Conservation (phyloP, 2,113 vertebrate genomes). For the Gavia stellata region DNA sequence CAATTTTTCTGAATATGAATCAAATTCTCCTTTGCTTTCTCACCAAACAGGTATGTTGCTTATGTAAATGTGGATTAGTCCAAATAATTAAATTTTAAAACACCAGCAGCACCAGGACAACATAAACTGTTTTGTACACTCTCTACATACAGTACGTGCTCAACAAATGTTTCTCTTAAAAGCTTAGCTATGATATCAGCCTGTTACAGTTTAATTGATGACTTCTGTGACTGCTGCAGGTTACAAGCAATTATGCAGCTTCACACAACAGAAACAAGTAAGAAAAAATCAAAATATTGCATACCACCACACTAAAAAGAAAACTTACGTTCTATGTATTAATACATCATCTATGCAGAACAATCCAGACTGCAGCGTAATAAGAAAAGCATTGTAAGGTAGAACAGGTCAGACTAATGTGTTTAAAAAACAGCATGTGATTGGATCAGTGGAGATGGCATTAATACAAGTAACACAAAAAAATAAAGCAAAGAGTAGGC, state of each 20-base stretch:
- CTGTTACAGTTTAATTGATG: background rate
- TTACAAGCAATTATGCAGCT: background rate
- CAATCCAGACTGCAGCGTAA: background rate
- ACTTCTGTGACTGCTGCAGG: background rate
- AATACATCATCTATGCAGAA: background rate
- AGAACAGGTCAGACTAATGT: background rate
- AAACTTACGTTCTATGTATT: background rate
- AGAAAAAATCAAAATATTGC: background rate
- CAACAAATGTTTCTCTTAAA: background rate
- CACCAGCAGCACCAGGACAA: background rate
- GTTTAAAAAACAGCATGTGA: background rate
- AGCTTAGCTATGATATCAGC: background rate
- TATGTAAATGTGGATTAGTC: background rate
- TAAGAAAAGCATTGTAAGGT: background rate
- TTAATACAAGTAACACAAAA: background rate
- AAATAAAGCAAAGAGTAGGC: background rate
- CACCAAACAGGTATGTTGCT: background rate
- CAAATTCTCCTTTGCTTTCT: background rate
- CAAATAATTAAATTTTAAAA: background rate
- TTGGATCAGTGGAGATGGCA: background rate
- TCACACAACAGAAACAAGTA: background rate
- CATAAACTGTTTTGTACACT: background rate
- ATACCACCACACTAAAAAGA: background rate
- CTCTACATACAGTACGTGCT: rapidly evolving
- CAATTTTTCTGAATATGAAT: background rate